Percentiles rank a stretch among this genome's conserved stretches.
Conservation (phyloP, 1,140 invertebrate genomes). For the Spodoptera litura region DNA sequence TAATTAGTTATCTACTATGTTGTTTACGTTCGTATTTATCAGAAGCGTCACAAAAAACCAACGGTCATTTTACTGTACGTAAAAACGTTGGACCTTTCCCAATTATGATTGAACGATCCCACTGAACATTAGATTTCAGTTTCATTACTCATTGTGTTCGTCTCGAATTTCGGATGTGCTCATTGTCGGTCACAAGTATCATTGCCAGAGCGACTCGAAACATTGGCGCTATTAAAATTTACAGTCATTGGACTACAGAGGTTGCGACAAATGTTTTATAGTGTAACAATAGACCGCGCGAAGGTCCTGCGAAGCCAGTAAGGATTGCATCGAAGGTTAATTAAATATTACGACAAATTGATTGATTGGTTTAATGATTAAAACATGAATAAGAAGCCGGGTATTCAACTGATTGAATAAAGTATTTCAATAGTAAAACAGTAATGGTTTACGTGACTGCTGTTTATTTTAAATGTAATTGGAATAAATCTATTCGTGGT, state of each 20-base stretch:
- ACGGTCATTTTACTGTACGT: neutral
- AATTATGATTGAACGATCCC: neutral
- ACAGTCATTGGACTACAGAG: neutral
- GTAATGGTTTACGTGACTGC: constrained; percentile 5
- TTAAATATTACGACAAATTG: constrained; percentile 30
- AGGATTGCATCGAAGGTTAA: constrained; percentile 37
- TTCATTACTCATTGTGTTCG: constrained; percentile 4
- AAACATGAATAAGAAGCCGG: constrained; percentile 30
- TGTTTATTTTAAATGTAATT: neutral
- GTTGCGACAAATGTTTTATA: constrained; percentile 28
- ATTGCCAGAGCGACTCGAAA: neutral
- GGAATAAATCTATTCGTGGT: constrained; percentile 2
- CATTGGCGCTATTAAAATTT: neutral
- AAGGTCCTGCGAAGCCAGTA: constrained; percentile 30
- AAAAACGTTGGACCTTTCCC: constrained; percentile 8
- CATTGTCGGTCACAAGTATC: neutral
- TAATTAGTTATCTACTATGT: too few relatives aligned
- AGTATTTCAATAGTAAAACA: neutral
- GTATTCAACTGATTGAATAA: constrained; percentile 8
- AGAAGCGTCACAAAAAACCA: neutral
- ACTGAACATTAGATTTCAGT: neutral
- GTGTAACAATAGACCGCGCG: constrained; percentile 5
- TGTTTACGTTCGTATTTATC: neutral
- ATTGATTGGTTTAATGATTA: constrained; percentile 36
- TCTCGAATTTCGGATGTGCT: neutral